A percentile compares a stretch with the other conserved stretches of the same genome.
phyloP scores from a whole-genome alignment of 2,113 vertebrate species.

The Pterocles gutturalis region DNA sequence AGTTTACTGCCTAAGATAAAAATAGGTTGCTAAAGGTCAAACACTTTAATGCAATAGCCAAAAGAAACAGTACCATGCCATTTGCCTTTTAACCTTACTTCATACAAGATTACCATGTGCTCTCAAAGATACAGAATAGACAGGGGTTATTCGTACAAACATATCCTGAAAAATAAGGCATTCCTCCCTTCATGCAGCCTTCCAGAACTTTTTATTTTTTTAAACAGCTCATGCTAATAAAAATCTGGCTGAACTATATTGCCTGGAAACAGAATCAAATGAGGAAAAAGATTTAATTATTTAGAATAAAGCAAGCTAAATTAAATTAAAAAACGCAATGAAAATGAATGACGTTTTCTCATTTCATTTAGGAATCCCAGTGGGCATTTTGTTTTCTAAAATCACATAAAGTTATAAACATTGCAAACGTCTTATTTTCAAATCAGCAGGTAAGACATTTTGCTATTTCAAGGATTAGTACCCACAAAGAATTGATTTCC shows the following conservation, averaged over 20 bases:
- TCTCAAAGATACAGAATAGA: constrained; percentile 42
- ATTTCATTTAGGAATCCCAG: neutral
- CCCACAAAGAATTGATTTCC: neutral
- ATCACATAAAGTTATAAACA: neutral
- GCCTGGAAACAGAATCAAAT: neutral
- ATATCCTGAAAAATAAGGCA: constrained; percentile 61
- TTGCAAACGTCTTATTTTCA: neutral
- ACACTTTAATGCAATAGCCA: constrained; percentile 48
- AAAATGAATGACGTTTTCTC: neutral
- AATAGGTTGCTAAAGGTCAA: constrained; percentile 62
- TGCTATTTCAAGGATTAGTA: neutral
- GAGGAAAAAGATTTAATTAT: neutral
- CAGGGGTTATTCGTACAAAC: constrained; percentile 16
- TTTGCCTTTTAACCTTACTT: constrained; percentile 67
- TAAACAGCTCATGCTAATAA: neutral
- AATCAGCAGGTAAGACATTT: neutral
- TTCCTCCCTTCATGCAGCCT: neutral
- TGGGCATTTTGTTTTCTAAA: neutral
- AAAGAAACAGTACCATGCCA: constrained; percentile 37
- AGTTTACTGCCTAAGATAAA: constrained; percentile 65
- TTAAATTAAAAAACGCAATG: neutral
- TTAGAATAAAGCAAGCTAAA: neutral
- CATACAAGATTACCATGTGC: constrained; percentile 13
- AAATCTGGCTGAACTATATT: neutral
- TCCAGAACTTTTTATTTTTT: neutral